phyloP scores from a whole-genome alignment of 2,797 vertebrate genomes.

The Brotula barbata region DNA sequence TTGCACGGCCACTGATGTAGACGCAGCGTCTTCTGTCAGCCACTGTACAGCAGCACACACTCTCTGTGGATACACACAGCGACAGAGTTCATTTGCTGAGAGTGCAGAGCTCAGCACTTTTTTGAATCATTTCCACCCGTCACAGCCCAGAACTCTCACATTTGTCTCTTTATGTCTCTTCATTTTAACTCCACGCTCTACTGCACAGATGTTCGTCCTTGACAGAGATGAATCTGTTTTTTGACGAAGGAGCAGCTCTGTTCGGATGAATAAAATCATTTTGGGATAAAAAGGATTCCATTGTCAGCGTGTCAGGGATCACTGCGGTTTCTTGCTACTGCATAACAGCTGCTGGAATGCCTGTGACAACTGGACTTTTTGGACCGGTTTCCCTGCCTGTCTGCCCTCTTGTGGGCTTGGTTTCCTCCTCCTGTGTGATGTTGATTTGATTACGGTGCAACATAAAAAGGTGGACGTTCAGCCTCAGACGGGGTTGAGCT shows the following conservation, averaged over 20 bases:
- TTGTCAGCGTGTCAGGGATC: constrained; percentile 17
- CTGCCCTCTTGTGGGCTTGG: constrained; percentile 39
- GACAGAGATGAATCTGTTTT: too few relatives aligned
- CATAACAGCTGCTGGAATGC: constrained; percentile 23
- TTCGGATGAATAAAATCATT: too few relatives aligned
- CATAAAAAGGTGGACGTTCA: constrained; percentile 28
- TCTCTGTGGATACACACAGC: neutral
- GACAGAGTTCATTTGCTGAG: too few relatives aligned
- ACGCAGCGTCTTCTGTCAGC: constrained; percentile 43
- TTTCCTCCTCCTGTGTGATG: constrained; percentile 38
- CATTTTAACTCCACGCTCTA: too few relatives aligned
- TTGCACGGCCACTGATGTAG: constrained; percentile 63
- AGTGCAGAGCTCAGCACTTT: too few relatives aligned
- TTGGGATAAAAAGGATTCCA: too few relatives aligned
- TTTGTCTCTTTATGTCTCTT: too few relatives aligned
- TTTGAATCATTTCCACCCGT: too few relatives aligned
- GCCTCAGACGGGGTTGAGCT: constrained; percentile 21
- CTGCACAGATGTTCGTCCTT: too few relatives aligned
- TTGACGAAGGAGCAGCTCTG: too few relatives aligned
- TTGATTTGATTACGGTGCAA: constrained; percentile 51
- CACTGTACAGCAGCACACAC: neutral
- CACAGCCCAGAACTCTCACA: too few relatives aligned
- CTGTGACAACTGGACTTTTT: constrained; percentile 33
- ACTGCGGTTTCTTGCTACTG: constrained; percentile 20
- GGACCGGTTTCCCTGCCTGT: constrained; percentile 23